Conservation (phyloP, 1,140 invertebrate genomes). For the Gryllus bimaculatus region DNA sequence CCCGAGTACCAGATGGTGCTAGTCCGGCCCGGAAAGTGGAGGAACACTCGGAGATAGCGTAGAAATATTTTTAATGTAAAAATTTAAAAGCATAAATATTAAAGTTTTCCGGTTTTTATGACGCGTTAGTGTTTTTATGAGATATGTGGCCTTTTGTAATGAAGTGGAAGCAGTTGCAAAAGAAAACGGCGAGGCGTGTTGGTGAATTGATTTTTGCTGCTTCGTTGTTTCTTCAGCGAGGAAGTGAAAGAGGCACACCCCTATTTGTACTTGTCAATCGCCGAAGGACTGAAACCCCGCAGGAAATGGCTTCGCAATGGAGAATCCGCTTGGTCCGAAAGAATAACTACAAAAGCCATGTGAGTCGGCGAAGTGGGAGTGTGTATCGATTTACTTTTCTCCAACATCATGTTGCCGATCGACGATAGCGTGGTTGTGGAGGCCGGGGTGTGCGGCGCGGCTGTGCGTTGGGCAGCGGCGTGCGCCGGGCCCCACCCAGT, state of each 20-base stretch:
- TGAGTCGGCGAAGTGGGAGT: background rate
- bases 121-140: background rate
- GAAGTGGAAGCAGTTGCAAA: background rate
- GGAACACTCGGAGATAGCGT: background rate
- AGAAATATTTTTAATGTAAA: background rate
- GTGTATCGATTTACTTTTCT: background rate
- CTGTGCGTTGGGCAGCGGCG: background rate
- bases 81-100: conserved; percentile 2
- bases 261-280: background rate
- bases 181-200: background rate
- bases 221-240: background rate
- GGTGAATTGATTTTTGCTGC: background rate
- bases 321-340: background rate
- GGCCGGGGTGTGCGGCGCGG: too few relatives aligned
- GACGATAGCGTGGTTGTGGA: background rate
- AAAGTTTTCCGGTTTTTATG: background rate
- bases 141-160: background rate
- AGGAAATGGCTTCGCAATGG: background rate
- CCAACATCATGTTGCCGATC: background rate
- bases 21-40: background rate
- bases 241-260: background rate
- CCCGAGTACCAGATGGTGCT: background rate
- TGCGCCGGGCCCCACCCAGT: background rate
- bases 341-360: background rate
- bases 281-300: background rate